These are phyloP conservation scores for Dendrophyllia cribrosa DNA, from an alignment of 64 coral and sea anemone genomes.

Conservation along the genomic window DNA sequence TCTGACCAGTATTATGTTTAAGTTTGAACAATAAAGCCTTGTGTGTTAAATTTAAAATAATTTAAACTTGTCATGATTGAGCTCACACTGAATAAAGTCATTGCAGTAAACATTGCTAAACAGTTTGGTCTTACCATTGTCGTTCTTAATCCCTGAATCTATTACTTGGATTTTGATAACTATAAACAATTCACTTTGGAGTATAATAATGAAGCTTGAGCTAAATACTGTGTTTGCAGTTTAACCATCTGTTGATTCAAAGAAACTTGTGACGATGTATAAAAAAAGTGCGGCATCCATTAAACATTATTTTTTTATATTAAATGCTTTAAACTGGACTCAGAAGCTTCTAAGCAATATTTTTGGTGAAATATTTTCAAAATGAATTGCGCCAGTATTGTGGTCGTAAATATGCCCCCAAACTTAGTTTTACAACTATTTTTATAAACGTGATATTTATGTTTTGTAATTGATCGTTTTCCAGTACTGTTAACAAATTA, in stretches of 20 bases:
- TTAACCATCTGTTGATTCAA: not conserved
- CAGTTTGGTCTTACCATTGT: not conserved
- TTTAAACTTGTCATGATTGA: constrained; percentile 1
- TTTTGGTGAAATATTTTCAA: not conserved
- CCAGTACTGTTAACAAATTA: not conserved
- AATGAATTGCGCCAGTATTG: not conserved
- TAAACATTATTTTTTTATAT: too few species aligned
- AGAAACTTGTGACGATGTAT: not conserved
- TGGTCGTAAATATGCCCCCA: not conserved
- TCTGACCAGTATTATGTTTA: not conserved
- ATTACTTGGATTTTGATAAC: not conserved
- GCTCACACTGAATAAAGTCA: constrained; percentile 14
- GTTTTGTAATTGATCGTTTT: not conserved
- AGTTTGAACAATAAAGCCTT: not conserved
- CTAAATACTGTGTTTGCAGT: not conserved
- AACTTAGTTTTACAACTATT: not conserved
- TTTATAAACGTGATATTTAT: constrained; percentile 2
- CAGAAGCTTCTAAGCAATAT: not conserved
- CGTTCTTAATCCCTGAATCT: not conserved
- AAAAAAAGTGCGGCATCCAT: too few species aligned
- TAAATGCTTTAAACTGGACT: not conserved
- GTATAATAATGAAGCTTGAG: not conserved
- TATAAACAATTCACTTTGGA: not conserved
- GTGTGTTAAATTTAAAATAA: constrained; percentile 14
- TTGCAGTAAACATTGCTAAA: constrained; percentile 21